Base-by-base conservation (phyloP, 2,113 vertebrate species). In the Taurulus bubalis region DNA sequence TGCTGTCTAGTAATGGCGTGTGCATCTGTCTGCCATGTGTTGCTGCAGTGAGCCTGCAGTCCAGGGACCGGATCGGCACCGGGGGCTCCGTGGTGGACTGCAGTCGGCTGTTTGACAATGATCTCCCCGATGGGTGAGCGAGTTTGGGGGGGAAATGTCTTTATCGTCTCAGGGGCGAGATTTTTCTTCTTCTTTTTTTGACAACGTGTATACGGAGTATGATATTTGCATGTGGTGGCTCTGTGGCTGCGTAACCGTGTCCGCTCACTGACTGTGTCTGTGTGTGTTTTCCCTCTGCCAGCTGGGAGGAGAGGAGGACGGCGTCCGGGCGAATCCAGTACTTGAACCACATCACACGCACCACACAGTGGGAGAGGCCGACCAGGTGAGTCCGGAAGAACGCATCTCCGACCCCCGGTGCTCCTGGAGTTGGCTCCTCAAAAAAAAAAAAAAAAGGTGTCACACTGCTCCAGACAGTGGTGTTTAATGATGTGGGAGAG, bases 31-130 rank as follows among this genome's bases (percentile, higher is more conserved):
- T 92, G 80, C 93, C 92, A 87, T 87, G 92, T 90, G 84, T 90
- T 86, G 45, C 71, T 85, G 59, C 87, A 99, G 98, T 99, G 90
- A 99, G 98, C 88, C 96, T 99, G 85, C 98, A 99, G 93, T 99
- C 98, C 58, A 96, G 98, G 94, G 98, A 99, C 92, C 95, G 98
- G 80, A 99, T 99, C 90, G 97, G 98, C 91, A 95, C 95, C 34
- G 98, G 97, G 90, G 98, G 98, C 82, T 97, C 98, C 71, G 98
- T 99, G 75, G 97, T 99, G 79, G 98, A 99, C 89, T 99, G 98
- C 95, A 99, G 98, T 89, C 97, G 98, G 42, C 95, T 99, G 77
- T 99, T 99, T 86, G 98, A 99, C 92, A 99, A 99, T 45, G 98
- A 99, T 92, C 96, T 99, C 69, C 98, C 98, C 71, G 98, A 99